These are phyloP conservation scores for Drosophila ambigua DNA, from an alignment of 1,140 invertebrate species.

Conservation along the genomic window DNA sequence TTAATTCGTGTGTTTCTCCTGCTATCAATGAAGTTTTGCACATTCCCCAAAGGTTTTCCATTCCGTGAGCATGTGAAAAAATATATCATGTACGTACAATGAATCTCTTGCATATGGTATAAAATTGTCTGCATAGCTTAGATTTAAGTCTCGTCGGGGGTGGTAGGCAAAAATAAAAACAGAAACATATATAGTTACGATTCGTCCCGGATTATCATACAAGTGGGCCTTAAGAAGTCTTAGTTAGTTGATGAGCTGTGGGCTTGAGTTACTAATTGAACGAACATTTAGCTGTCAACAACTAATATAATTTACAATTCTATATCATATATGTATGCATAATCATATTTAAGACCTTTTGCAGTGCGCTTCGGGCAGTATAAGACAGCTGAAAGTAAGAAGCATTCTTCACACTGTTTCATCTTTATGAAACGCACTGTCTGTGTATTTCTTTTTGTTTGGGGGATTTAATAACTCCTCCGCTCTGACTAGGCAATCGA, in stretches of 20 bases:
- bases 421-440: conserved; percentile 27
- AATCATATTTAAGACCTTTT: conserved; percentile 31
- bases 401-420: neutral
- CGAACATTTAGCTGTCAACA: conserved; percentile 27
- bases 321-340: conserved; percentile 10
- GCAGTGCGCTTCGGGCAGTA: conserved; percentile 2
- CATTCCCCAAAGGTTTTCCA: conserved; percentile 18
- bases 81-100: conserved; percentile 47
- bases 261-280: conserved; percentile 26
- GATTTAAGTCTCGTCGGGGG: conserved; percentile 40
- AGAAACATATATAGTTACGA: conserved; percentile 10
- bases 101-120: conserved; percentile 36
- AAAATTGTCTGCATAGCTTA: conserved; percentile 61
- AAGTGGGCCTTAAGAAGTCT: conserved; percentile 29
- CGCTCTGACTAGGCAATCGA: conserved; percentile 46
- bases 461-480: conserved; percentile 20
- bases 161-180: conserved; percentile 3
- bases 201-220: conserved; percentile 14
- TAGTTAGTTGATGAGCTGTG: conserved; percentile 20
- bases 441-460: neutral
- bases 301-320: conserved; percentile 41
- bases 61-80: conserved; percentile 67
- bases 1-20: conserved; percentile 23
- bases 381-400: conserved; percentile 3
- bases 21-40: conserved; percentile 47